Percentiles rank a stretch among this genome's conserved stretches.
Evolutionary conservation across 2,113 vertebrate species (phyloP).

Genomic region (Regulus satrapa): DNA sequence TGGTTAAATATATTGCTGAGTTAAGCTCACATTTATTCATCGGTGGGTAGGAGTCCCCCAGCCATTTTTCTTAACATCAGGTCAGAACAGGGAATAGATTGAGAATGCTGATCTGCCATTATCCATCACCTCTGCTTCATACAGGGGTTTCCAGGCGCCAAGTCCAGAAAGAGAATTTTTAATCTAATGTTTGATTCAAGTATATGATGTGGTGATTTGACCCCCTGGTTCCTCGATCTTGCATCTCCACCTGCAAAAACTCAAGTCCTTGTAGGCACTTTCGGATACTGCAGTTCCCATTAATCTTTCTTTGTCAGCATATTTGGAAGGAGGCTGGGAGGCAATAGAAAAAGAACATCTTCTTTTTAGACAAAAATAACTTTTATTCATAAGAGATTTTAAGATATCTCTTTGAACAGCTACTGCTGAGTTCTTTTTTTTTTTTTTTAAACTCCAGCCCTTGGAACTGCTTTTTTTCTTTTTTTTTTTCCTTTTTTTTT

Average conservation of each 20-base stretch:
- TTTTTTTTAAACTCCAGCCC: background rate
- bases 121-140: background rate
- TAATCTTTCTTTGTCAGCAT: conserved; percentile 41
- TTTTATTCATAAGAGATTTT: conserved; percentile 40
- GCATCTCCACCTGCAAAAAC: background rate
- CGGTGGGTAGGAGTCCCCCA: accelerated
- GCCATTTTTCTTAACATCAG: background rate
- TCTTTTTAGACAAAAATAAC: conserved; percentile 47
- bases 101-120: background rate
- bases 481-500: background rate
- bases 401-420: conserved; percentile 27
- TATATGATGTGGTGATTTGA: background rate
- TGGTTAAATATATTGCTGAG: background rate
- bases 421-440: background rate
- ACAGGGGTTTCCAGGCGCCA: background rate
- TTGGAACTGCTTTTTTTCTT: background rate
- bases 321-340: conserved; percentile 31
- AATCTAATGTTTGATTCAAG: background rate
- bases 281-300: background rate
- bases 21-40: background rate
- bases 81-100: background rate
- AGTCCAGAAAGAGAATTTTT: conserved; percentile 19
- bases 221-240: background rate
- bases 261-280: background rate
- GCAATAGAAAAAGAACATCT: conserved; percentile 2